A percentile compares a stretch with the other conserved stretches of the same genome.
phyloP scores from a whole-genome alignment of 2,888 invertebrate species.

The Smittia aterrima region DNA sequence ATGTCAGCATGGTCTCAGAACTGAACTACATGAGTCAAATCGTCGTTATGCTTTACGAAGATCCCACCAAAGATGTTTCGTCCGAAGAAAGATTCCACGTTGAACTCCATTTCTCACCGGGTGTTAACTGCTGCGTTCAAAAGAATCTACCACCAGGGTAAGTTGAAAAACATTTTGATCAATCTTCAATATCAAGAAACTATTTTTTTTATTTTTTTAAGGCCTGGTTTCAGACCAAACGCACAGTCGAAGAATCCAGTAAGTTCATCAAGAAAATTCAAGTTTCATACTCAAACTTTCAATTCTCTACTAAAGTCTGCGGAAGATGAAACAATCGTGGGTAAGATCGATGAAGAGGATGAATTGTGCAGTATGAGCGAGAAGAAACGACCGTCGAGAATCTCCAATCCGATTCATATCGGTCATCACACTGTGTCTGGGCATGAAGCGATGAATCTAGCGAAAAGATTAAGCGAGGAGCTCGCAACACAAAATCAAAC shows the following conservation, averaged over 20 bases:
- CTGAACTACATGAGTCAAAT: constrained; percentile 99
- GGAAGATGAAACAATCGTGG: constrained; percentile 63
- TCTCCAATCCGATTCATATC: constrained; percentile 75
- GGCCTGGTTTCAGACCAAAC: constrained; percentile 86
- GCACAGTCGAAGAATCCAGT: constrained; percentile 68
- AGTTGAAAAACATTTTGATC: not conserved
- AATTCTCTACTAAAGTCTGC: constrained; percentile 47
- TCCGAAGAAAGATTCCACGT: constrained; percentile 96
- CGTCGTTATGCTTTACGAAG: constrained; percentile 98
- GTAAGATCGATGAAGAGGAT: constrained; percentile 74
- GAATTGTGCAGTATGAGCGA: constrained; percentile 49
- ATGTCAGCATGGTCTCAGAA: constrained; percentile 95
- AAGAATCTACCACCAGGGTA: constrained; percentile 85
- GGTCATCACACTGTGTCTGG: constrained; percentile 73
- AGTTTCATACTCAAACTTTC: constrained; percentile 29
- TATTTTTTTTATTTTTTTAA: no score
- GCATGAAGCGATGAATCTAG: constrained; percentile 74
- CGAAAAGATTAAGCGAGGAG: constrained; percentile 68
- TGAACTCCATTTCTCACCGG: constrained; percentile 98
- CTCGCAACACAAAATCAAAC: constrained; percentile 53
- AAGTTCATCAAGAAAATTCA: constrained; percentile 45
- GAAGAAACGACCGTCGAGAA: constrained; percentile 57
- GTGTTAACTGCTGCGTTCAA: constrained; percentile 93
- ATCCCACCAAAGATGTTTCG: constrained; percentile 90
- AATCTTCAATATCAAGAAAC: no score